These are phyloP conservation scores for Caenorhabditis virilis DNA, from an alignment of 2,888 invertebrate species.

Conservation along the genomic window DNA sequence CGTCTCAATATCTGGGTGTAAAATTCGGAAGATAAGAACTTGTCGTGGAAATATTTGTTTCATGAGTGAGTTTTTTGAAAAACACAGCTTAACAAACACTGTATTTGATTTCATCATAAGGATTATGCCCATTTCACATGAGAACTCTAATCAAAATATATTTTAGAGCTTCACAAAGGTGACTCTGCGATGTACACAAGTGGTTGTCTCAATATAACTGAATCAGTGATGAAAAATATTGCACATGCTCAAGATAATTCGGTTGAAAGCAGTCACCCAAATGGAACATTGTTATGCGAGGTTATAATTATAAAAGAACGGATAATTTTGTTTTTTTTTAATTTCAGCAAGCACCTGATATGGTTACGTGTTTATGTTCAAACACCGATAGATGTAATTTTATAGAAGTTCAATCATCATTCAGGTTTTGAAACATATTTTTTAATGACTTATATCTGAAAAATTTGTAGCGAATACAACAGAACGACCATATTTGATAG, in stretches of 20 bases:
- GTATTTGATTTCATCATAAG: too few relatives aligned
- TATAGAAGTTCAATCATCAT: slow-evolving; percentile 20
- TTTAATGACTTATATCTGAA: background rate
- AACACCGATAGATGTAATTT: slow-evolving; percentile 31
- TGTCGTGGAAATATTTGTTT: slow-evolving; percentile 31
- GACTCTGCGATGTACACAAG: slow-evolving; percentile 29
- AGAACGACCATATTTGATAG: slow-evolving; percentile 14
- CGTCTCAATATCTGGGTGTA: slow-evolving; percentile 25
- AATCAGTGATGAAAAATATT: slow-evolving; percentile 9
- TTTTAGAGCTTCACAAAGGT: slow-evolving; percentile 28
- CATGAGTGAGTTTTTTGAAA: slow-evolving; percentile 18
- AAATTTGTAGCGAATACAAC: slow-evolving; percentile 26
- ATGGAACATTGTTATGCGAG: slow-evolving; percentile 29
- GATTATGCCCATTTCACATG: too few relatives aligned
- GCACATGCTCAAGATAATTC: slow-evolving; percentile 14
- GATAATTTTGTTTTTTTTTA: too few relatives aligned
- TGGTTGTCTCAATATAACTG: slow-evolving; percentile 31
- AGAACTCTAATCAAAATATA: background rate
- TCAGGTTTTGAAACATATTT: slow-evolving; percentile 5
- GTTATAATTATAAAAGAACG: slow-evolving; percentile 2
- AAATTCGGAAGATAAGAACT: slow-evolving; percentile 7
- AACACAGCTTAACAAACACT: background rate
- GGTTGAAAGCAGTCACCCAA: slow-evolving; percentile 10
- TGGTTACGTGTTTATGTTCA: slow-evolving; percentile 26
- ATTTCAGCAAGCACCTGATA: slow-evolving; percentile 13